Percentiles rank a stretch among this genome's conserved stretches.
These are phyloP conservation scores for Heliconius hewitsoni DNA, from an alignment of 1,140 invertebrate species.

Conservation along the genomic window DNA sequence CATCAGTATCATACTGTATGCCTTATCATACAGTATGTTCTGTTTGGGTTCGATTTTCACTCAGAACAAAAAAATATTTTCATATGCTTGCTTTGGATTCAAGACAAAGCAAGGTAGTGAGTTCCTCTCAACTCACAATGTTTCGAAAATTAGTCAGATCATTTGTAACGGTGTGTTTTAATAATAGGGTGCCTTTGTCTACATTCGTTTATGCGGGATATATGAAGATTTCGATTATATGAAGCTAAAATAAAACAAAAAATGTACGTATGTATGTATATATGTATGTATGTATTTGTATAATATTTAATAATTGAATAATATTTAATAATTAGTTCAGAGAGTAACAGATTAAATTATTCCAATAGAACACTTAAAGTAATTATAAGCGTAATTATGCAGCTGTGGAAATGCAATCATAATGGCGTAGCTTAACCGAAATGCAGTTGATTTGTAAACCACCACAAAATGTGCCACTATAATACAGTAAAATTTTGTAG, in stretches of 20 bases:
- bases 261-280: background rate
- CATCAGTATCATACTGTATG: too few relatives aligned
- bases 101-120: background rate
- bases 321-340: background rate
- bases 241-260: background rate
- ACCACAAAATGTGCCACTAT: background rate
- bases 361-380: background rate
- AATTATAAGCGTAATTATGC: constrained; percentile 1
- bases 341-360: background rate
- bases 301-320: too few relatives aligned
- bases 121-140: background rate
- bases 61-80: background rate
- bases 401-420: background rate
- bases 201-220: background rate
- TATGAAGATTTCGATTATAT: too few relatives aligned
- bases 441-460: constrained; percentile 2
- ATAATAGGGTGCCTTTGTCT: background rate
- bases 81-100: background rate
- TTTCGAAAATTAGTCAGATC: background rate
- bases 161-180: background rate
- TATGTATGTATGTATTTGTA: too few relatives aligned
- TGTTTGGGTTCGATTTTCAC: background rate
- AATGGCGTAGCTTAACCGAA: background rate
- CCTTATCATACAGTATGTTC: too few relatives aligned
- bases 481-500: background rate